Evolutionary conservation across 2,113 vertebrate genomes (phyloP), one percentile per base, ranked within the genome.

Genomic region (Etheostoma cragini): DNA sequence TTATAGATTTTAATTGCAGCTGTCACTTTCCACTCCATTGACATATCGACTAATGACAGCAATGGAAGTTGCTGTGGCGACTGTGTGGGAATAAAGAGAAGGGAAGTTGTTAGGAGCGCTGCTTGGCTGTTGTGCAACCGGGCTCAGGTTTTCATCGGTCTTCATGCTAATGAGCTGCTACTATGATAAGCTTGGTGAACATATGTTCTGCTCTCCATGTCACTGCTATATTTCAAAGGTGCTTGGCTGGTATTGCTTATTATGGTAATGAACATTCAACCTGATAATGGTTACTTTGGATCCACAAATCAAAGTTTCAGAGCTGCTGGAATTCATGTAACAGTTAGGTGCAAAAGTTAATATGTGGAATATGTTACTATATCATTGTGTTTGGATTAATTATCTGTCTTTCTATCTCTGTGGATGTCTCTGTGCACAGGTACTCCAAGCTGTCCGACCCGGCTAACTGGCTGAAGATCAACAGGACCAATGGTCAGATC

Each of bases 361-460:
- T 38, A 54, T 77, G 56, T 16, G n/a, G 30, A 49, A 54, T 49
- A 22, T 79, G 53, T 74, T n/a, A 45, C 6, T 45, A 16, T 26
- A 5, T 57, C 8, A 74, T 70, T 78, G 26, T 6, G 21, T 63
- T n/a, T 46, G 64, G 17, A 70, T 83, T 49, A 76, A 76, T 76
- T 10, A 19, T 64, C 30, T 38, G 0, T 76, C n/a, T 54, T 17
- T 63, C 19, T 21, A 49, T 46, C 7, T 45, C 2, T 58, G 47
- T 69, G 64, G 4, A 21, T 49, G 14, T 35, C 30, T 33, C 58
- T 71, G 54, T 74, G 42, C 54, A 8, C 91, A 99, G 98, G 89
- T 99, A 99, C 94, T 98, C 97, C 0, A 98, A 99, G 92, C 93
- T 98, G 83, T 97, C 96, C 2, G 98, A 99, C 91, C 98, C 98